Evolutionary conservation across 1,140 invertebrate genomes (phyloP), one percentile per base, ranked within the genome.

Genomic region (Zophobas atratus): DNA sequence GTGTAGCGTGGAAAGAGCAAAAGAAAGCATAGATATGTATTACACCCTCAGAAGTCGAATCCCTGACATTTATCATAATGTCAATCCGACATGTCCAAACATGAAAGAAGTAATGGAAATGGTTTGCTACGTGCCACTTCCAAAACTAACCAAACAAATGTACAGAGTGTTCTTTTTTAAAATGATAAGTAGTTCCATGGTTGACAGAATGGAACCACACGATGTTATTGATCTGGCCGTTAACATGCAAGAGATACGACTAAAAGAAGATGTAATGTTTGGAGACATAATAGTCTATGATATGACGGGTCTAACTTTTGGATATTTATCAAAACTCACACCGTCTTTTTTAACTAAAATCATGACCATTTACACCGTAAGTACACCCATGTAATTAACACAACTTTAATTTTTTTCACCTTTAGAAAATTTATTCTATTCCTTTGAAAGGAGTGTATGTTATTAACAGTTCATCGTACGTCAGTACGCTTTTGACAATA

Each of bases 1-100:
- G 81, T 92, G 91, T 81, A 93, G 91, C 80, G 84, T 93, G 77
- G 90, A 93, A 85, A 87, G 88, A 81, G 90, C 90, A 0, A 93
- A 93, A 84, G 86, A 90, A 75, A 91, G 92, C 81, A 81, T 93
- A 2, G 92, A 93, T 82, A 88, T 90, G 82, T 92, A 88, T 83
- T 92, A 92, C 80, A 90, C 91, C 0, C 84, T 92, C 46, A 87
- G 88, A 81, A 85, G 86, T 8, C 82, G 89, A 34, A 86, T 91
- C 35, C 92, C 92, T 0, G 92, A 93, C 73, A 85, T 88, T 67
- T 89, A 87, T 77, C 67, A 79, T 6, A 82, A 86, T 49, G 80
- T 87, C 43, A 86, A 89, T 81, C 87, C 88, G 0, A 83, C 80
- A 4, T 71, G 8, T 0, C 67, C 67, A 8, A 4, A 70, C 1